phyloP scores from a whole-genome alignment of 2,888 invertebrate species.

The Myopa tessellatipennis region DNA sequence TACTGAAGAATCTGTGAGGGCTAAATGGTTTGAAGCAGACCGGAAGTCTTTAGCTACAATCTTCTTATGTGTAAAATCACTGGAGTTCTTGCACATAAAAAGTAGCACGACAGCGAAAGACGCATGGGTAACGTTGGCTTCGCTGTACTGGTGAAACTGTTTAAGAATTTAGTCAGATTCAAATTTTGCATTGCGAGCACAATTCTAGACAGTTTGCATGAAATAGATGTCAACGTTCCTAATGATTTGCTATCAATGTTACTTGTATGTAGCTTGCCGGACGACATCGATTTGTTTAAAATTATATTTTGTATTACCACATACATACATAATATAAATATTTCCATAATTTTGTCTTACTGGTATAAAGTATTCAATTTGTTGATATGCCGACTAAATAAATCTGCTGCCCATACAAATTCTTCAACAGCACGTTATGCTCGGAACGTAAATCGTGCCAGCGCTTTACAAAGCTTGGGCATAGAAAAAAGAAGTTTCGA shows the following conservation, averaged over 20 bases:
- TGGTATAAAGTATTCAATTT: no score
- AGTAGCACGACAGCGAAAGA: not conserved
- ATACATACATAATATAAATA: no score
- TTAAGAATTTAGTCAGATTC: constrained; percentile 30
- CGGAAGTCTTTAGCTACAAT: constrained; percentile 1
- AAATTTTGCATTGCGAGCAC: not conserved
- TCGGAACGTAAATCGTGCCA: no score
- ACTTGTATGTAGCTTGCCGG: constrained; percentile 36
- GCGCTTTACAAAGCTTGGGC: no score
- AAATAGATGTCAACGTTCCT: constrained; percentile 30
- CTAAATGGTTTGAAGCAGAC: not conserved
- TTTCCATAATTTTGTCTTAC: no score
- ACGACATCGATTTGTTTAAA: constrained; percentile 12
- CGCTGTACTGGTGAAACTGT: not conserved
- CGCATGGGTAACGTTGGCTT: not conserved
- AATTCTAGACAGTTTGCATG: constrained; percentile 38
- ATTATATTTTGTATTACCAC: no score
- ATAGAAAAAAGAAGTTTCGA: no score
- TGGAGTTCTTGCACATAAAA: not conserved
- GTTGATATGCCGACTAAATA: no score
- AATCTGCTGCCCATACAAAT: no score
- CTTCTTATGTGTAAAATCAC: constrained; percentile 1
- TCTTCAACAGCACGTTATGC: no score
- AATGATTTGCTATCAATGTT: constrained; percentile 42
- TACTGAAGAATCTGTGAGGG: not conserved